Percentiles rank a stretch among this genome's conserved stretches.
Conservation (phyloP, 2,888 invertebrate species). For the Yponomeuta cagnagella region DNA sequence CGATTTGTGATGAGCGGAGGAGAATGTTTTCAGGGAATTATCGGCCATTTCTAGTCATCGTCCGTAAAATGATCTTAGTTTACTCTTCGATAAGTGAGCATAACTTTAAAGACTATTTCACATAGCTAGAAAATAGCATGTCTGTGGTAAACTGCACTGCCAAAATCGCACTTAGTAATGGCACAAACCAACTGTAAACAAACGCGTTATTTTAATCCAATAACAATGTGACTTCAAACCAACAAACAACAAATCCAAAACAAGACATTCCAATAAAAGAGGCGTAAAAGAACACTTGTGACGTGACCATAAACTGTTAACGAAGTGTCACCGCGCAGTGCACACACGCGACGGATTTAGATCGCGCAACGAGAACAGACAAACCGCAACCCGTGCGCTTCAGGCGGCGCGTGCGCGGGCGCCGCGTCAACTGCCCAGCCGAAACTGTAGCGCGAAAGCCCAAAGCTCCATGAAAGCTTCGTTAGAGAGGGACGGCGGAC, state of each 20-base stretch:
- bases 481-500: slow-evolving; percentile 48
- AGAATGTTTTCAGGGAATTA: too few species aligned
- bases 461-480: slow-evolving; percentile 42
- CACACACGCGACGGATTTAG: slow-evolving; percentile 38
- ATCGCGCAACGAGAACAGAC: slow-evolving; percentile 19
- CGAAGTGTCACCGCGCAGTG: slow-evolving; percentile 20
- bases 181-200: too few species aligned
- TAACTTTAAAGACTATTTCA: too few species aligned
- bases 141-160: too few species aligned
- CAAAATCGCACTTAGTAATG: not conserved
- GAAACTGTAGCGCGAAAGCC: slow-evolving; percentile 29
- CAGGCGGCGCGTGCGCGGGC: slow-evolving; percentile 58
- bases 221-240: not conserved
- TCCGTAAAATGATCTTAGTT: too few species aligned
- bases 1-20: too few species aligned
- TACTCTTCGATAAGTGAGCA: too few species aligned
- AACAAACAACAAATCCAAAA: slow-evolving; percentile 7
- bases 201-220: not conserved
- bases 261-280: slow-evolving; percentile 1
- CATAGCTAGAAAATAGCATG: too few species aligned
- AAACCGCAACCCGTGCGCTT: slow-evolving; percentile 12
- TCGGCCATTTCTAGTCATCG: too few species aligned
- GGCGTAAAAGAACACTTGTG: slow-evolving; percentile 28
- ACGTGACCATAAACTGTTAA: slow-evolving; percentile 32
- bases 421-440: slow-evolving; percentile 54